Conservation (phyloP, 1,140 invertebrate species). For the Formica selysi region DNA sequence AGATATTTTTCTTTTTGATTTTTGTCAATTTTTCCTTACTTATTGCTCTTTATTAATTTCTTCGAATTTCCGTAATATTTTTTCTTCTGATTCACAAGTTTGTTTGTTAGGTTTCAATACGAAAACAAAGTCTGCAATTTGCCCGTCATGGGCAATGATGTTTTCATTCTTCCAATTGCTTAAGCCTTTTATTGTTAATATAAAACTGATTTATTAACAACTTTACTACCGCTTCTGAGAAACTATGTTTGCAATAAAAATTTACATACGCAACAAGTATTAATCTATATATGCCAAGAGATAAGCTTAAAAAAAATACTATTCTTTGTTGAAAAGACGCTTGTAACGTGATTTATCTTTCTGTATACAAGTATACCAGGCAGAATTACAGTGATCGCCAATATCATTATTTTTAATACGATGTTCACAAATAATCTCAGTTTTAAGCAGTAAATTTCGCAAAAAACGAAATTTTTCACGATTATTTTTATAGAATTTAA, state of each 20-base stretch:
- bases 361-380: not conserved
- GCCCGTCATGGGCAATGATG: not conserved
- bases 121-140: not conserved
- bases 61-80: not conserved
- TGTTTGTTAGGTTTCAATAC: not conserved
- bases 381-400: not conserved
- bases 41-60: not conserved
- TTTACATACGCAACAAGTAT: not conserved
- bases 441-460: not conserved
- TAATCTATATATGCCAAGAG: slow-evolving; percentile 5
- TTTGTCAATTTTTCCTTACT: not conserved
- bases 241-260: not conserved
- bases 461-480: not conserved
- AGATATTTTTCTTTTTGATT: not conserved
- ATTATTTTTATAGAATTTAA: not conserved
- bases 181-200: not conserved
- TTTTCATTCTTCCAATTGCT: not conserved
- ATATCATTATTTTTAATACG: not conserved
- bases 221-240: not conserved
- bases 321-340: not conserved
- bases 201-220: not conserved
- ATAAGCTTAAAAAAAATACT: slow-evolving; percentile 3
- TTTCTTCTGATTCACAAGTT: not conserved
- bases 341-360: not conserved
- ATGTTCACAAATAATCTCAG: not conserved